Evolutionary conservation across 1,140 invertebrate species (phyloP), one percentile per base, ranked within the genome.

Genomic region (Ruditapes philippinarum): DNA sequence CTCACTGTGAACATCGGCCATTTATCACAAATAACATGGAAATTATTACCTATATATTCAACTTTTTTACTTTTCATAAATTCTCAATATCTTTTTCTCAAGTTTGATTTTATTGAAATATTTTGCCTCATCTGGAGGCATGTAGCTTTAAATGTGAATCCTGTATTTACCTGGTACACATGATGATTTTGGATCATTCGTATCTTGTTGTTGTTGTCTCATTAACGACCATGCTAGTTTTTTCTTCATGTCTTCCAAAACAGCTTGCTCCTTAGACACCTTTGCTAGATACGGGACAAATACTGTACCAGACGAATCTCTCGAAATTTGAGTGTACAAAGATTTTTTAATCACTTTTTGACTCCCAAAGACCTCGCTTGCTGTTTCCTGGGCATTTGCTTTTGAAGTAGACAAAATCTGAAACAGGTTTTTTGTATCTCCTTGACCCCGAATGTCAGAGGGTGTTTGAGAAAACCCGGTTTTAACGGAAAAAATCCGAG

Each of bases 241-340:
- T 65, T 45, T 38, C 54, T 88, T 88, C 85, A 88, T 88, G 25
- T 88, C 49, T 22, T 79, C 85, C 31, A 88, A 38, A 11, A 88
- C 33, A 49, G 79, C 74, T 14, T 28, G 19, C 12, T 40, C 36
- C 7, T 40, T 45, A 57, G 49, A 19, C 33, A 5, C 28, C 0
- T 40, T 70, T 38, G 74, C 4, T 4, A 54, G 33, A 17, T 17
- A 28, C 22, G 74, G 74, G 36, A 78, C 49, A 25, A 78, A 12
- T 40, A 78, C 54, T 4, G 73, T 33, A 4, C 42, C n/a, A 1
- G 73, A 9, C 36, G 73, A 25, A 33, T 51, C 17, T 38, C 2
- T 19, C 14, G 28, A 38, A 40, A 19, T 1, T 4, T 31, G 33
- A 38, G 33, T 36, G 7, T 14, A 38, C 57, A 7, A 7, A 62